phyloP scores from a whole-genome alignment of 2,888 invertebrate species.

The Empis stercorea region DNA sequence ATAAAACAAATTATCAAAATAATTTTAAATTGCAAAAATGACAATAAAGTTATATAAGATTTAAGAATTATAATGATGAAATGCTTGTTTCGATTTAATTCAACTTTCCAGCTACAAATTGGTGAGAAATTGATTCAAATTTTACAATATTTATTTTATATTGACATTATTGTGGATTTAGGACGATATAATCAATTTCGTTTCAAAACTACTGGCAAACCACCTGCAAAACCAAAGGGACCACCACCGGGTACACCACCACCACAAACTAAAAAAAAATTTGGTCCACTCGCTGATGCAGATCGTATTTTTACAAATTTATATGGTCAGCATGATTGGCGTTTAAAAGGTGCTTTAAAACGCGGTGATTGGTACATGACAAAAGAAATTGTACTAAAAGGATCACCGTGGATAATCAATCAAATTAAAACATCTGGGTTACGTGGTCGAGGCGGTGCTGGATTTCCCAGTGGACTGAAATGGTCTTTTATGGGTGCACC shows the following conservation, averaged over 20 bases:
- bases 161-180: no score
- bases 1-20: no score
- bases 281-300: slow-evolving; percentile 70
- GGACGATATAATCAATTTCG: no score
- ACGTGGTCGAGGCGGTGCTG: slow-evolving; percentile 92
- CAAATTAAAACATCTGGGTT: slow-evolving; percentile 90
- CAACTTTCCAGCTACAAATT: no score
- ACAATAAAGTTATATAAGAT: no score
- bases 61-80: no score
- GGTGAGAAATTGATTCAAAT: no score
- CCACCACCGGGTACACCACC: slow-evolving; percentile 40
- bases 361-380: slow-evolving; percentile 97
- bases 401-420: slow-evolving; percentile 90
- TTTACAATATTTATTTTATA: no score
- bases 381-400: slow-evolving; percentile 87
- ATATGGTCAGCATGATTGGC: slow-evolving; percentile 95
- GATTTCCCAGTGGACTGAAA: slow-evolving; percentile 97
- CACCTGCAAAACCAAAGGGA: no score
- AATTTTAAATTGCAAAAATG: no score
- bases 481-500: slow-evolving; percentile 99
- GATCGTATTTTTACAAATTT: slow-evolving; percentile 95
- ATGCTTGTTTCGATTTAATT: no score
- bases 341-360: slow-evolving; percentile 74
- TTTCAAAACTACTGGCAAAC: no score
- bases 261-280: slow-evolving; percentile 51